Base-by-base conservation (phyloP, 2,888 invertebrate species). In the Drosophila birchii region DNA sequence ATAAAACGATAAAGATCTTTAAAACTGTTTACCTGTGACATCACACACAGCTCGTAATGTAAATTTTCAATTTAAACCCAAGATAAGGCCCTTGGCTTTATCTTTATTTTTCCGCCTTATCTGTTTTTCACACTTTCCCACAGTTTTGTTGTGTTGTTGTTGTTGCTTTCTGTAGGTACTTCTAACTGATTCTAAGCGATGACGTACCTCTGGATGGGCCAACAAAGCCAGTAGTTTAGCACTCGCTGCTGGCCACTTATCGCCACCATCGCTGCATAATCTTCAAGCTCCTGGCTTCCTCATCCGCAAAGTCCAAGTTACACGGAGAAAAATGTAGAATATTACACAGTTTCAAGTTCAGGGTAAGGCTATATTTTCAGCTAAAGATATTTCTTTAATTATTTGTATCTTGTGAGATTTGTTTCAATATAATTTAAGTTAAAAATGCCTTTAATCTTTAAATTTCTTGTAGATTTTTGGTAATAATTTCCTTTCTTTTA, bases 161-260 rank as follows among this genome's bases (percentile, higher is more conserved):
- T 44, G 4, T 14, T 23, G 26, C 5, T 44, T 44, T 23, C 44
- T 23, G 23, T 23, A 23, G 44, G 23, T 38, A 36, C 39, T 20
- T 18, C 36, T 23, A 23, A n/a, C n/a, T 26, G 32, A 49, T 43
- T 67, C 67, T 44, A 72, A 58, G 49, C 54, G 53, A 54, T 72
- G 64, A 72, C 66, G 73, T 66, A 54, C 34, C 51, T 23, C 20
- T 23, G 34, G 72, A 58, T 56, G 71, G 54, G 41, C 38, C 54
- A 72, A 73, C 72, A 73, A 73, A 73, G 73, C 72, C 53, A 66
- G 66, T 56, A 73, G 66, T 73, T 73, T 72, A 72, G 72, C 54
- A 39, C 72, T 44, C 54, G 43, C 45, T n/a, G 43, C 45, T 20
- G 49, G 49, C 73, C 73, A 72, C 72, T 72, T 72, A 73, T 73